Evolutionary conservation across 2,113 vertebrate species (phyloP).

Genomic region (Thomomys bottae): DNA sequence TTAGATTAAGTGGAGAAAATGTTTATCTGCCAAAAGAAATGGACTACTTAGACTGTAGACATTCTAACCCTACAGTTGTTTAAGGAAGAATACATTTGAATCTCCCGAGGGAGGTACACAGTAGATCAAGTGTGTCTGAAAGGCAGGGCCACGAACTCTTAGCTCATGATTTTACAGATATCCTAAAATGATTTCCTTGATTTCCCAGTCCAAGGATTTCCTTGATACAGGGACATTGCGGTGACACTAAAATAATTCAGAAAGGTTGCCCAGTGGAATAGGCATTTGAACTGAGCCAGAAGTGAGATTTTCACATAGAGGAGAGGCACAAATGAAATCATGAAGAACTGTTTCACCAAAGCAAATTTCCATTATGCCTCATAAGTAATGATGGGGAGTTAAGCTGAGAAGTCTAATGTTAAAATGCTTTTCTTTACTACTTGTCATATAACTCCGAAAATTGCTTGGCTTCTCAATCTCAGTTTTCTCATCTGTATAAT

Average conservation of each 20-base stretch:
- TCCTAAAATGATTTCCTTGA: background rate
- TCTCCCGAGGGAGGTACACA: background rate
- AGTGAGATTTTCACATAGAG: background rate
- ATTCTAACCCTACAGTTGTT: background rate
- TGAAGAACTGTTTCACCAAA: background rate
- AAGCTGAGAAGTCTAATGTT: background rate
- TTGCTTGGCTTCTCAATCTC: background rate
- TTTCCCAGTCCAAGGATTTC: background rate
- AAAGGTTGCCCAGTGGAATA: background rate
- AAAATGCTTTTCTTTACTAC: background rate
- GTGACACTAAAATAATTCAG: background rate
- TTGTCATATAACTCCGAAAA: background rate
- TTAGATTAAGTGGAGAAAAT: conserved; percentile 39
- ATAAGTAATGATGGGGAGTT: background rate
- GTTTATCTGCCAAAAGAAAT: conserved; percentile 14
- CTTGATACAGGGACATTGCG: background rate
- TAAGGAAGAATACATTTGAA: background rate
- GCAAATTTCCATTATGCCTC: background rate
- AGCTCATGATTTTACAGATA: background rate
- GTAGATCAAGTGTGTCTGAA: background rate
- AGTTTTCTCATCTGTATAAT: background rate
- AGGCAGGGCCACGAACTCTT: background rate
- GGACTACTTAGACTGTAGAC: background rate
- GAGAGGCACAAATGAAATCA: background rate
- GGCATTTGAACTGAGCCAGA: background rate